A percentile compares a stretch with the other conserved stretches of the same genome.
phyloP scores from a whole-genome alignment of 2,888 invertebrate species.

The Limnephilus auricula region DNA sequence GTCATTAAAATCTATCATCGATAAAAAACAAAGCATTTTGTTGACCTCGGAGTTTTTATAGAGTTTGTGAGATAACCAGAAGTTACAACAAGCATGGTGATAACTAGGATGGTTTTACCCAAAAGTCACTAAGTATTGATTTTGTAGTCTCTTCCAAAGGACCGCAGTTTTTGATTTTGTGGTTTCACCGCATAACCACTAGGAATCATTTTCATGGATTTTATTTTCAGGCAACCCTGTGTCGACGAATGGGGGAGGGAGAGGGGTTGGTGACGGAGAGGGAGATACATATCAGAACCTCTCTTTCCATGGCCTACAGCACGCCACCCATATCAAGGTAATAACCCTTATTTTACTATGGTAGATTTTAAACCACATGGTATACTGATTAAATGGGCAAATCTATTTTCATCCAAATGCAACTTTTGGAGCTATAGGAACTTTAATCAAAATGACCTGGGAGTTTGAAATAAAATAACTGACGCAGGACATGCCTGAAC shows the following conservation, averaged over 20 bases:
- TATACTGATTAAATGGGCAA: neutral
- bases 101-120: too few relatives aligned
- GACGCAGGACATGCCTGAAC: too few relatives aligned
- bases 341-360: neutral
- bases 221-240: conserved; percentile 24
- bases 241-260: conserved; percentile 36
- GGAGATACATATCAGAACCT: conserved; percentile 90
- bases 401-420: neutral
- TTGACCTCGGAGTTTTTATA: too few relatives aligned
- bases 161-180: neutral
- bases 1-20: too few relatives aligned
- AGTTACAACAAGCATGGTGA: too few relatives aligned
- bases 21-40: too few relatives aligned
- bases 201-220: neutral
- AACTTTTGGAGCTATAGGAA: too few relatives aligned
- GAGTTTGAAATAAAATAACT: too few relatives aligned
- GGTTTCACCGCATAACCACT: neutral
- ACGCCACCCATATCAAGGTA: conserved; percentile 77
- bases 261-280: conserved; percentile 75
- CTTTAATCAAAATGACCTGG: too few relatives aligned
- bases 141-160: too few relatives aligned
- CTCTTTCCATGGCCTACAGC: conserved; percentile 90
- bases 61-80: too few relatives aligned
- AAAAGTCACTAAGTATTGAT: too few relatives aligned
- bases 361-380: neutral